Evolutionary conservation across 2,888 invertebrate species (phyloP).

Genomic region (Teinopalpus imperialis): DNA sequence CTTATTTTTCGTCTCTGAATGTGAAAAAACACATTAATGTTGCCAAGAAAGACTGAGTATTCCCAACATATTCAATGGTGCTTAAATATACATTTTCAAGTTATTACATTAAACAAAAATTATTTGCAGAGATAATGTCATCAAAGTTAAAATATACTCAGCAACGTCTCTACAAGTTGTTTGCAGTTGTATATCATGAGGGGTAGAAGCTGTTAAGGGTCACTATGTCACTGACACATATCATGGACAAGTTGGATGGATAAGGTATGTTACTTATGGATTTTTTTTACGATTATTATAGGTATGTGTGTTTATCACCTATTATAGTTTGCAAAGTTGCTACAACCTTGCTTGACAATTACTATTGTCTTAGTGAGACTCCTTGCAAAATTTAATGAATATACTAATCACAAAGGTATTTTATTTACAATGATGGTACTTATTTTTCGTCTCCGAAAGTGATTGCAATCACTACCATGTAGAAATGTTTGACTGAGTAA

Average conservation of each 20-base stretch:
- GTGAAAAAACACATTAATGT: slow-evolving; percentile 47
- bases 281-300: no score
- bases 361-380: no score
- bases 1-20: slow-evolving; percentile 77
- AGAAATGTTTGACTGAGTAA: slow-evolving; percentile 56
- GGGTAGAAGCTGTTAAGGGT: slow-evolving; percentile 96
- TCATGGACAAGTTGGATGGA: slow-evolving; percentile 96
- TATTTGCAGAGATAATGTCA: slow-evolving; percentile 89
- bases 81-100: no score
- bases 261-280: slow-evolving; percentile 84
- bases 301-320: no score
- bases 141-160: slow-evolving; percentile 86
- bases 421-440: slow-evolving; percentile 55
- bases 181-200: slow-evolving; percentile 98
- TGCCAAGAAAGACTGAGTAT: slow-evolving; percentile 56
- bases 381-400: no score
- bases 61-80: slow-evolving; percentile 1
- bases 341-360: no score
- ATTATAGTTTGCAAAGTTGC: no score
- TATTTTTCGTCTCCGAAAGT: slow-evolving; percentile 76
- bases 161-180: slow-evolving; percentile 94
- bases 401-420: no score
- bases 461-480: slow-evolving; percentile 43
- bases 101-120: slow-evolving; percentile 3
- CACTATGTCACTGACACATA: slow-evolving; percentile 97